phyloP scores from a whole-genome alignment of 30 jellyfish, hydroid and myxozoan species.

The Nemopilema nomurai region DNA sequence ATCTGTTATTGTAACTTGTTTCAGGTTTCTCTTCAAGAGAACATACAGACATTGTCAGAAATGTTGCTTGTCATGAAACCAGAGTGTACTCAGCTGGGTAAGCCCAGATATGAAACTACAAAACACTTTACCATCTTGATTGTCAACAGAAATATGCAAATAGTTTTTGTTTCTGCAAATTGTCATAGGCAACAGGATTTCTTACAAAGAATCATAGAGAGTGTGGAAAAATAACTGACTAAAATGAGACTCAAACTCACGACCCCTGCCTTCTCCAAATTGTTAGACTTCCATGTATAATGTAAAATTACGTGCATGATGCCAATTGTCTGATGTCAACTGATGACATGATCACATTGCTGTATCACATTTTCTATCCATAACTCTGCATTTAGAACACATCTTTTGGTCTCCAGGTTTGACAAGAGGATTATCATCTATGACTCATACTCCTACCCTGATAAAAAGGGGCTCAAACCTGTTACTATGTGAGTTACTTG shows the following conservation, averaged over 20 bases:
- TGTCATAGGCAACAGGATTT: too few species aligned
- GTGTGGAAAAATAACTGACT: too few species aligned
- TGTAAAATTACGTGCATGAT: too few species aligned
- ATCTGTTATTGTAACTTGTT: neutral
- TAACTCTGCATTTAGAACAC: neutral
- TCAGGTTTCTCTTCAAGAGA: constrained; percentile 61
- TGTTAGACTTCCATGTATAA: too few species aligned
- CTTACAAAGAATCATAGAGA: too few species aligned
- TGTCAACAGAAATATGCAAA: too few species aligned
- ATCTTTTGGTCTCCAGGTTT: neutral
- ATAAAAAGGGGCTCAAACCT: constrained; percentile 60
- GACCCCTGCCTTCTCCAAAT: too few species aligned
- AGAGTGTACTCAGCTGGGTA: constrained; percentile 83
- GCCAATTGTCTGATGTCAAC: too few species aligned
- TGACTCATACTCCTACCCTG: constrained; percentile 81
- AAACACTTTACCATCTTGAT: neutral
- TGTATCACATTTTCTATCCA: too few species aligned
- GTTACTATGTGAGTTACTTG: constrained; percentile 52
- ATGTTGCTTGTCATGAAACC: constrained; percentile 78
- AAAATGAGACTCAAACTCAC: too few species aligned
- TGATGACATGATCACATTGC: too few species aligned
- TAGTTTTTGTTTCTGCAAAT: too few species aligned
- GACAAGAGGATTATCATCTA: constrained; percentile 45
- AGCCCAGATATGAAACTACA: neutral
- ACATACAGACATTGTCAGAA: constrained; percentile 72